A percentile compares a stretch with the other conserved stretches of the same genome.
Evolutionary conservation across 2,888 invertebrate genomes (phyloP).

Genomic region (Alentia gelatinosa): DNA sequence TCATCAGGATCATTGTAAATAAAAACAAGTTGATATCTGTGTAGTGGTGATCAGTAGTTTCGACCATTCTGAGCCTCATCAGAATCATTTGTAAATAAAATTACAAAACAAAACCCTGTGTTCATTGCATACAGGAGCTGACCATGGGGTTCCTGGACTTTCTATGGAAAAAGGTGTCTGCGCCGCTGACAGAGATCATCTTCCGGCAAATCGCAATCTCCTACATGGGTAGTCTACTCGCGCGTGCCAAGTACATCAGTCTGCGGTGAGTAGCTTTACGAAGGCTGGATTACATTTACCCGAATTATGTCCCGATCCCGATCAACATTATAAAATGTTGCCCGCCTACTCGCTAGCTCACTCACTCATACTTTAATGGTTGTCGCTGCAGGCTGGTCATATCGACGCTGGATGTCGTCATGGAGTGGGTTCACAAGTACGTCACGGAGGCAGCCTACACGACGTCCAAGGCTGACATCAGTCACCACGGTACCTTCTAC

Average conservation of each 20-base stretch:
- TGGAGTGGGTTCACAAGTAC: constrained; percentile 92
- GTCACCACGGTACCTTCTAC: constrained; percentile 93
- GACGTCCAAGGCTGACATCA: constrained; percentile 83
- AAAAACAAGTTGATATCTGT: background rate
- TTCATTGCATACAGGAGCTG: too few relatives aligned
- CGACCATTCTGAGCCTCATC: too few relatives aligned
- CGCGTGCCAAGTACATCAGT: constrained; percentile 86
- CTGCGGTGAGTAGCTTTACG: constrained; percentile 63
- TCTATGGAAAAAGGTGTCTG: constrained; percentile 88
- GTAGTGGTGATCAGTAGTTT: background rate
- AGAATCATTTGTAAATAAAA: too few relatives aligned
- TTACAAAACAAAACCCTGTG: too few relatives aligned
- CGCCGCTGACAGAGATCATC: constrained; percentile 85
- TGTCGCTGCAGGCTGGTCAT: constrained; percentile 84
- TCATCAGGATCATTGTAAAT: too few relatives aligned
- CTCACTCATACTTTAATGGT: too few relatives aligned
- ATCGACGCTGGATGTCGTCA: constrained; percentile 86
- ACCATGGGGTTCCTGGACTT: constrained; percentile 86
- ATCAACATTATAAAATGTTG: too few relatives aligned
- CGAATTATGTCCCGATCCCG: too few relatives aligned
- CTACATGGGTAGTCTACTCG: constrained; percentile 88
- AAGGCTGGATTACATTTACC: too few relatives aligned
- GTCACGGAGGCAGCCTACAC: constrained; percentile 83
- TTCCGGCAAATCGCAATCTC: constrained; percentile 87
- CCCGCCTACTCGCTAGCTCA: too few relatives aligned